Evolutionary conservation across 2,888 invertebrate species (phyloP).

Genomic region (Scrobipalpa atriplicella): DNA sequence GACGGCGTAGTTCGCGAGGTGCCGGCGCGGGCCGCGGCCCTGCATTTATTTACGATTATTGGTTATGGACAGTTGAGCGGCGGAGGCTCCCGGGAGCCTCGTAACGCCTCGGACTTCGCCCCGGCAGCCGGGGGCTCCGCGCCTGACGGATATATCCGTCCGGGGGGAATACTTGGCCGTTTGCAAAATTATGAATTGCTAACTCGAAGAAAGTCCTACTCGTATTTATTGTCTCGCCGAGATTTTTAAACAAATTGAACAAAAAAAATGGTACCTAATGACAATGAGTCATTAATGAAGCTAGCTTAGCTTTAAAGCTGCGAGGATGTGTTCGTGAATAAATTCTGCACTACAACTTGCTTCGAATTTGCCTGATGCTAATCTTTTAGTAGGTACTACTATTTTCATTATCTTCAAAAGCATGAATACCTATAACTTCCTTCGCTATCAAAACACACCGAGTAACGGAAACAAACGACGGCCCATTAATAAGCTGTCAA

Average conservation of each 20-base stretch:
- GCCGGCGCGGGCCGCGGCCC: constrained; percentile 49
- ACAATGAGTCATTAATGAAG: constrained; percentile 17
- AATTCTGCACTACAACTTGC: constrained; percentile 4
- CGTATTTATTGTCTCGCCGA: constrained; percentile 6
- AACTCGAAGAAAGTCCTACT: constrained; percentile 36
- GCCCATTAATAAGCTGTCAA: constrained; percentile 63
- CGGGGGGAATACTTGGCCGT: constrained; percentile 64
- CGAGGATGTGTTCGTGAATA: constrained; percentile 5
- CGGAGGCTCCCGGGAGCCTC: constrained; percentile 73
- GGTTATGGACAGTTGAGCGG: constrained; percentile 80
- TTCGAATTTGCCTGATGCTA: no score
- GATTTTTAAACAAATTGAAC: background rate
- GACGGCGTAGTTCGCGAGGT: constrained; percentile 33
- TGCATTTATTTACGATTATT: constrained; percentile 81
- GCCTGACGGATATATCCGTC: constrained; percentile 79
- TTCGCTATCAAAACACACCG: background rate
- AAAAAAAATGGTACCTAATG: no score
- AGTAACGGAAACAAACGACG: constrained; percentile 32
- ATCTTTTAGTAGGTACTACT: no score
- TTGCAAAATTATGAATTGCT: constrained; percentile 71
- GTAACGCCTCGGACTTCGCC: constrained; percentile 75
- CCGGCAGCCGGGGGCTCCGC: constrained; percentile 62
- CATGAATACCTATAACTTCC: background rate
- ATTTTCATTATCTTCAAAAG: background rate
- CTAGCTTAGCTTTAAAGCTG: background rate